Evolutionary conservation across 2,888 invertebrate genomes (phyloP).

Genomic region (Leptinotarsa tumamoca): DNA sequence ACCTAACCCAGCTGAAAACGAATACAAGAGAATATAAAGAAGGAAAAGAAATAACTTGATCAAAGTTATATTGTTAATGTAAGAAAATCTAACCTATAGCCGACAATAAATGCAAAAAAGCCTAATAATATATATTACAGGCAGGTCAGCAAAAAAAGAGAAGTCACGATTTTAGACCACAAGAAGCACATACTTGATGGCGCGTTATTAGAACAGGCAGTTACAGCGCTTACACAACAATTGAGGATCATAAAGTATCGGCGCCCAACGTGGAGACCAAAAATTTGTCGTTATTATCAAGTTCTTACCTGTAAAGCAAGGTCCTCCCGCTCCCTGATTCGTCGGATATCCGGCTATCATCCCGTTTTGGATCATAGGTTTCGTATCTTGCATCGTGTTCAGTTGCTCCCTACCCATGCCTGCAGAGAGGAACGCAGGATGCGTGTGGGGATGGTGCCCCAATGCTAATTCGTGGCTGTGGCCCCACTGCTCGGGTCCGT

Average conservation of each 20-base stretch:
- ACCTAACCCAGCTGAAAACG: no score
- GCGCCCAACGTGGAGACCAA: background rate
- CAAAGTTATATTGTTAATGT: background rate
- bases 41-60: background rate
- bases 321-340: conserved; percentile 71
- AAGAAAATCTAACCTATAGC: background rate
- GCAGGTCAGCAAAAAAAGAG: no score
- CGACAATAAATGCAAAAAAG: no score
- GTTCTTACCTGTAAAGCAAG: conserved; percentile 73
- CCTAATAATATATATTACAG: no score
- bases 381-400: conserved; percentile 63
- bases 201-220: no score
- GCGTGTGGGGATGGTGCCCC: conserved; percentile 67
- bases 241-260: background rate
- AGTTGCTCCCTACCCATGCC: conserved; percentile 61
- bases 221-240: no score
- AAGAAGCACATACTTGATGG: no score
- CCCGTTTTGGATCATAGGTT: conserved; percentile 72
- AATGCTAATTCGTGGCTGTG: conserved; percentile 62
- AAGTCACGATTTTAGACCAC: no score
- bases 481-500: conserved; percentile 64
- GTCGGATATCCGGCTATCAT: conserved; percentile 70
- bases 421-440: conserved; percentile 69
- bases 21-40: background rate
- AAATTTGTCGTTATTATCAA: background rate